Conservation (phyloP, 2,797 vertebrate species). For the Ptychadena robeensis region DNA sequence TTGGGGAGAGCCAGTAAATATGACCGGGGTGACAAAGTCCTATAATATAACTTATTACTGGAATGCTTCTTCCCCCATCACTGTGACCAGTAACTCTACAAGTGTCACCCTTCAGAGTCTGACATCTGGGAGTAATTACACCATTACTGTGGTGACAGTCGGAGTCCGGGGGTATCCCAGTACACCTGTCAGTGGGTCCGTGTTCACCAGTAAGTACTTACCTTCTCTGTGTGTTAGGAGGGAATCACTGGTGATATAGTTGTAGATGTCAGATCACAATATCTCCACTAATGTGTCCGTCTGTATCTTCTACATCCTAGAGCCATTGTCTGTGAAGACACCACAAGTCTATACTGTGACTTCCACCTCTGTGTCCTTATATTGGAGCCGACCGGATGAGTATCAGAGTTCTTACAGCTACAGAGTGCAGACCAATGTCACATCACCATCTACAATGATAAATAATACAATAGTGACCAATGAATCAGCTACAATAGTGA, state of each 20-base stretch:
- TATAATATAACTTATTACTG: not conserved
- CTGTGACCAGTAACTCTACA: not conserved
- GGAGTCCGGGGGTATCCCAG: slow-evolving; percentile 12
- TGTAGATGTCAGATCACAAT: too few relatives aligned
- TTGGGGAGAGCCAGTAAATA: not conserved
- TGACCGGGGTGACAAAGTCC: not conserved
- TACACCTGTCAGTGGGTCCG: not conserved
- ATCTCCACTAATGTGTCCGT: too few relatives aligned
- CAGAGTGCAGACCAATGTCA: slow-evolving; percentile 15
- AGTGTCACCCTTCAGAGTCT: not conserved
- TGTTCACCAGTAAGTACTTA: not conserved
- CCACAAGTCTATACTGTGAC: not conserved
- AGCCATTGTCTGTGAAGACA: not conserved
- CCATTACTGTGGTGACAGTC: slow-evolving; percentile 28
- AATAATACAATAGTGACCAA: not conserved
- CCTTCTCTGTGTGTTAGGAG: too few relatives aligned
- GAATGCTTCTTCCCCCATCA: not conserved
- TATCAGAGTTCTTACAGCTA: slow-evolving; percentile 4
- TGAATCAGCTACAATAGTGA: slow-evolving; percentile 10
- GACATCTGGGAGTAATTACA: slow-evolving; percentile 15
- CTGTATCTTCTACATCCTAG: not conserved
- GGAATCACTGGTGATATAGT: too few relatives aligned
- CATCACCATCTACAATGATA: not conserved
- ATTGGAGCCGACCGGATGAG: slow-evolving; percentile 2
- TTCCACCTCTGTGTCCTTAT: not conserved